A percentile compares a stretch with the other conserved stretches of the same genome.
Evolutionary conservation across 1,140 invertebrate species (phyloP).

Genomic region (Heterodera schachtii): DNA sequence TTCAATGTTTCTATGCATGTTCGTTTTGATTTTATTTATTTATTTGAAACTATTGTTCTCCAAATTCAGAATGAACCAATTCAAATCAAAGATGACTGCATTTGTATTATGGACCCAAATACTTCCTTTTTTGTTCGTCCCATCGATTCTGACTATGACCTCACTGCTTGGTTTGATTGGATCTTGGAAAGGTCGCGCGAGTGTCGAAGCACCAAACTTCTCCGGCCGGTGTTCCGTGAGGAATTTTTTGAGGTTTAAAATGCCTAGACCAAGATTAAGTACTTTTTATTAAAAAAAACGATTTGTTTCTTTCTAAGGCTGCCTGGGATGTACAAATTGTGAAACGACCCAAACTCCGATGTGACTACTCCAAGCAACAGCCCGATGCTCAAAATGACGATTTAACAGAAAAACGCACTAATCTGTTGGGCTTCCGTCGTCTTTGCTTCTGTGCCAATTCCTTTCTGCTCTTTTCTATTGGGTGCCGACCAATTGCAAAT

Average conservation of each 20-base stretch:
- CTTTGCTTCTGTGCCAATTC: conserved; percentile 33
- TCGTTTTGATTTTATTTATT: conserved; percentile 17
- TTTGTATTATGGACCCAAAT: conserved; percentile 31
- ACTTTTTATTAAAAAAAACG: not conserved
- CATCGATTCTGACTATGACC: conserved; percentile 34
- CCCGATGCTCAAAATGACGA: conserved; percentile 26
- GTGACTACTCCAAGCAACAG: conserved; percentile 24
- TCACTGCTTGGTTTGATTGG: conserved; percentile 38
- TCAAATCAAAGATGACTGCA: conserved; percentile 41
- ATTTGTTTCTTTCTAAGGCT: conserved; percentile 19
- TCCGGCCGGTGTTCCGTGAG: conserved; percentile 35
- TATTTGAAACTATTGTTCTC: not conserved
- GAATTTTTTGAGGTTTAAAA: conserved; percentile 42
- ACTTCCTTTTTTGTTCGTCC: conserved; percentile 35
- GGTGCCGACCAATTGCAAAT: conserved; percentile 27
- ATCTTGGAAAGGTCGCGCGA: conserved; percentile 33
- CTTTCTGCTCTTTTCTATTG: conserved; percentile 33
- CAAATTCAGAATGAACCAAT: conserved; percentile 28
- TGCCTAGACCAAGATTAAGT: not conserved
- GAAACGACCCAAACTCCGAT: conserved; percentile 25
- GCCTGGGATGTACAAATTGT: conserved; percentile 39
- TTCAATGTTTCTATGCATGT: conserved; percentile 35
- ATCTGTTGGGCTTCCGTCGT: conserved; percentile 29
- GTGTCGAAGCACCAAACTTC: conserved; percentile 37
- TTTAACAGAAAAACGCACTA: conserved; percentile 30